Conservation (phyloP, 2,113 vertebrate genomes). For the Thunnus maccoyii region DNA sequence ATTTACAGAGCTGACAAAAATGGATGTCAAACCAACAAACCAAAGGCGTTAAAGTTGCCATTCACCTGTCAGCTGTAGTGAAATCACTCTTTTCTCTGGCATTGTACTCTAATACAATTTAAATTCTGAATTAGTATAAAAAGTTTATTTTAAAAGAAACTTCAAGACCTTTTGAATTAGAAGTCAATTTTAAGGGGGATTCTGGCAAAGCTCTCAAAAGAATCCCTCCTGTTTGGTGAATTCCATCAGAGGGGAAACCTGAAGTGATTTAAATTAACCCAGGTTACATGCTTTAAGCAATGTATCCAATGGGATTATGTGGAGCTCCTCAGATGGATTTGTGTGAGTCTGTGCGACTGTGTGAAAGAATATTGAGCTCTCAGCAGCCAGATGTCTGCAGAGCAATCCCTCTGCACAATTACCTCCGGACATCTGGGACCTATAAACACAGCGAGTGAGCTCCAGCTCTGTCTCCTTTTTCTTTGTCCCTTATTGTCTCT, state of each 20-base stretch:
- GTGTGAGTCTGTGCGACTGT: slow-evolving; percentile 55
- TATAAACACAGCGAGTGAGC: slow-evolving; percentile 64
- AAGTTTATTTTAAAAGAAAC: slow-evolving; percentile 35
- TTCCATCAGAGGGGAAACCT: slow-evolving; percentile 41
- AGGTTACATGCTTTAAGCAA: slow-evolving; percentile 61
- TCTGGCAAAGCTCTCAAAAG: slow-evolving; percentile 15
- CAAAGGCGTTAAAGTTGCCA: neutral
- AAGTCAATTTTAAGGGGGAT: slow-evolving; percentile 27
- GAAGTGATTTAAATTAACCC: slow-evolving; percentile 65
- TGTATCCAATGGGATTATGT: slow-evolving; percentile 67
- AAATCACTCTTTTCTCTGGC: neutral
- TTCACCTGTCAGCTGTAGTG: slow-evolving; percentile 3
- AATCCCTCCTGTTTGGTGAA: slow-evolving; percentile 27
- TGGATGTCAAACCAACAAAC: neutral
- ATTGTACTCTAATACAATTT: neutral
- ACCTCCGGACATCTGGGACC: slow-evolving; percentile 82
- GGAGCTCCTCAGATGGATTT: slow-evolving; percentile 58
- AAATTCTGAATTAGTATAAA: slow-evolving; percentile 7
- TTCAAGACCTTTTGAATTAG: slow-evolving; percentile 21
- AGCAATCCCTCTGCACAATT: slow-evolving; percentile 80
- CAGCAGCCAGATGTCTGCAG: slow-evolving; percentile 78
- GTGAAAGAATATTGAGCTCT: slow-evolving; percentile 62
- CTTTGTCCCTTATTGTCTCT: slow-evolving; percentile 56
- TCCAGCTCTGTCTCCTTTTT: slow-evolving; percentile 29
- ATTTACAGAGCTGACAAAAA: slow-evolving; percentile 29